These are phyloP conservation scores for Epirrhoe alternata DNA, from an alignment of 2,888 invertebrate species.

Conservation along the genomic window DNA sequence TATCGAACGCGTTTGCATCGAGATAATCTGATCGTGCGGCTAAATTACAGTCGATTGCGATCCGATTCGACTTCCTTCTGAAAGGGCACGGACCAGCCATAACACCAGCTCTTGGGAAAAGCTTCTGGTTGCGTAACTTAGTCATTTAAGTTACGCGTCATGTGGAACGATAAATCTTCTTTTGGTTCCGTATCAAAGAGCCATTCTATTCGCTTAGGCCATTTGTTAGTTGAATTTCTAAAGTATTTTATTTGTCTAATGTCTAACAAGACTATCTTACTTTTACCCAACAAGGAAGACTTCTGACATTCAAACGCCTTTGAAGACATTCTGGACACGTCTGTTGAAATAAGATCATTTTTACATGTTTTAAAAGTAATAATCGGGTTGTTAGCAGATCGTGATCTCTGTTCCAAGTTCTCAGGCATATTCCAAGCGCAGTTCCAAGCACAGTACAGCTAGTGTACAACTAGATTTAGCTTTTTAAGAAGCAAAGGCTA, in stretches of 20 bases:
- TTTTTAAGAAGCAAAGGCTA: not conserved
- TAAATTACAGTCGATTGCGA: conserved; percentile 14
- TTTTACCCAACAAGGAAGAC: too few species aligned
- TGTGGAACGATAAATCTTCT: not conserved
- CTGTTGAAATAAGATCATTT: too few species aligned
- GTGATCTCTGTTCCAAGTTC: too few species aligned
- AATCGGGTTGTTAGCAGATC: too few species aligned
- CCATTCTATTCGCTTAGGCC: not conserved
- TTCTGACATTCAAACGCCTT: too few species aligned
- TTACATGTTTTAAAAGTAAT: too few species aligned
- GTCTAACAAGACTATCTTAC: too few species aligned
- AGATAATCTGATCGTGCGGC: not conserved
- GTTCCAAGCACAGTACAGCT: too few species aligned
- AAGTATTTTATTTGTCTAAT: too few species aligned
- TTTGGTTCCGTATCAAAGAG: not conserved
- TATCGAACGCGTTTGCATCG: conserved; percentile 4
- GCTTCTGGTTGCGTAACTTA: not conserved
- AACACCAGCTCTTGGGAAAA: not conserved
- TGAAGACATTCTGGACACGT: too few species aligned
- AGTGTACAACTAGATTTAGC: not conserved
- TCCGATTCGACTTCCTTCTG: conserved; percentile 1
- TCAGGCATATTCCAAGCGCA: too few species aligned
- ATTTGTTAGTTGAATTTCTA: not conserved
- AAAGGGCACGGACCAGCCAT: conserved; percentile 3
- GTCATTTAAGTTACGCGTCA: not conserved